Percentiles rank a stretch among this genome's conserved stretches.
phyloP scores from a whole-genome alignment of 2,797 vertebrate species.

The Darevskia nairensis region DNA sequence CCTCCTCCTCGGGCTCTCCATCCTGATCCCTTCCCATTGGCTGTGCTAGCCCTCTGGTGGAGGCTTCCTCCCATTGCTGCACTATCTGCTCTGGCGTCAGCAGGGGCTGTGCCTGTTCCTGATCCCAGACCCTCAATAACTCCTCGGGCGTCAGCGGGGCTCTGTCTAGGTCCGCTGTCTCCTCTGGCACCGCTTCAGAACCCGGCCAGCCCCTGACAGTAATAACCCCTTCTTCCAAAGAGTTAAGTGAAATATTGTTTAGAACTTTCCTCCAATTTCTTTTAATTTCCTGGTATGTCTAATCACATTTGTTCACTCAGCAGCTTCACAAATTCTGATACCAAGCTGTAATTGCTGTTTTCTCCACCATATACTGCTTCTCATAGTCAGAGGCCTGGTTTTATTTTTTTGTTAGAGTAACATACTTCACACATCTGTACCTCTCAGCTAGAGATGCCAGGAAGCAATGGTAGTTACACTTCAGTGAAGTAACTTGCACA shows the following conservation, averaged over 20 bases:
- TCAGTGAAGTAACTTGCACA: background rate
- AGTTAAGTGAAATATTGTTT: background rate
- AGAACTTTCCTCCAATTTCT: background rate
- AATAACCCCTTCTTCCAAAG: background rate
- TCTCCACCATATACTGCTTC: background rate
- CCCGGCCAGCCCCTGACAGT: too few relatives aligned
- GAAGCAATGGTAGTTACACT: background rate
- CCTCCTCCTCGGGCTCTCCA: too few relatives aligned
- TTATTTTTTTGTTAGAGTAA: background rate
- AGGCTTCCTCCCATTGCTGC: too few relatives aligned
- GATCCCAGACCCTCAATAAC: too few relatives aligned
- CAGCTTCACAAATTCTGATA: background rate
- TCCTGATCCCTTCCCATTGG: too few relatives aligned
- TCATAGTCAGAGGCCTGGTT: background rate
- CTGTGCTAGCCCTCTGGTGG: too few relatives aligned
- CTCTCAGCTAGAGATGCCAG: background rate
- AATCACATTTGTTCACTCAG: background rate
- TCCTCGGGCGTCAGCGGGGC: too few relatives aligned
- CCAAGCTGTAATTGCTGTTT: background rate
- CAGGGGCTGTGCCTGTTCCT: too few relatives aligned
- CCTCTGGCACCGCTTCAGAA: too few relatives aligned
- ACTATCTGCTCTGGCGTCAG: too few relatives aligned
- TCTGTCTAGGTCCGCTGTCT: too few relatives aligned
- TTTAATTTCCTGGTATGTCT: background rate
- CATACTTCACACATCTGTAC: background rate